Conservation (phyloP, 2,113 vertebrate genomes). For the Tympanuchus pallidicinctus region DNA sequence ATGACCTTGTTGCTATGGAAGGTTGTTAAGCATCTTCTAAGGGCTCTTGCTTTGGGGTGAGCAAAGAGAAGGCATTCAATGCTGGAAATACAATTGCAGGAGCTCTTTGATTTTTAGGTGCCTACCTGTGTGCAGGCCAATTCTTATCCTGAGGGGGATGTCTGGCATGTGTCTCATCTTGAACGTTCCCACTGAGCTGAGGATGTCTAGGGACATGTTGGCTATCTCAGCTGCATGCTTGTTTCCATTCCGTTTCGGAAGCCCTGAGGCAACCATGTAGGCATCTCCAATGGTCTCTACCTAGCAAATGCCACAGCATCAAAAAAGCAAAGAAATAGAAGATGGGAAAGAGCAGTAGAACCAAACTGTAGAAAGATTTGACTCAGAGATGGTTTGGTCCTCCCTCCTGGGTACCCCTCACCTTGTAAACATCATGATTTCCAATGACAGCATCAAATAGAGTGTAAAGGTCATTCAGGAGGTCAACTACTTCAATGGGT, state of each 20-base stretch:
- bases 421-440: constrained; percentile 95
- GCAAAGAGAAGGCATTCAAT: not conserved
- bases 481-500: constrained; percentile 92
- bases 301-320: constrained; percentile 54
- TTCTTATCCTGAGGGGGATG: constrained; percentile 88
- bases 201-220: constrained; percentile 94
- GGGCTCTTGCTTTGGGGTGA: not conserved
- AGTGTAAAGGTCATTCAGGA: constrained; percentile 92
- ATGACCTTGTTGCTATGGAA: not conserved
- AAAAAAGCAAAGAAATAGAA: not conserved
- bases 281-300: constrained; percentile 95
- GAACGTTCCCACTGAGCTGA: constrained; percentile 91
- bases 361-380: not conserved
- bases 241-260: constrained; percentile 91
- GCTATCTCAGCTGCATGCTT: constrained; percentile 91
- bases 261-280: constrained; percentile 92
- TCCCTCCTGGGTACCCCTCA: constrained; percentile 46
- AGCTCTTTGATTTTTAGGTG: not conserved
- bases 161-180: constrained; percentile 93
- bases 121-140: constrained; percentile 93
- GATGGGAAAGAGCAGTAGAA: not conserved
- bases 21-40: not conserved
- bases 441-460: constrained; percentile 90
- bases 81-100: not conserved
- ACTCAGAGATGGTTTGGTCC: not conserved